A percentile compares a stretch with the other conserved stretches of the same genome.
Conservation (phyloP, 2,888 invertebrate genomes). For the Eudemis profundana region DNA sequence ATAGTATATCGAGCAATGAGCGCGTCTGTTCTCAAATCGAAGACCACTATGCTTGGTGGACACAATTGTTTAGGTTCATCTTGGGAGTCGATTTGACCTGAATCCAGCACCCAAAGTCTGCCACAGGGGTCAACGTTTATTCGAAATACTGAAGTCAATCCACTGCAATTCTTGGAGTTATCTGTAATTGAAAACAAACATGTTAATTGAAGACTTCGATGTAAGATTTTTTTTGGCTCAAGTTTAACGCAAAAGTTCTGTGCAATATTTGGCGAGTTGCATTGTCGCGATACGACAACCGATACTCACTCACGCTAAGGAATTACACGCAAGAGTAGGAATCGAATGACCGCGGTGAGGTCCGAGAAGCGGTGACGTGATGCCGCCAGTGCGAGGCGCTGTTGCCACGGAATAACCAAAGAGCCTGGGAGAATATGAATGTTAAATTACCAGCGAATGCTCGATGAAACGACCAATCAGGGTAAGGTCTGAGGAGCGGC, state of each 20-base stretch:
- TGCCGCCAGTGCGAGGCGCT: conserved; percentile 85
- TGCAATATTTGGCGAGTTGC: too few relatives aligned
- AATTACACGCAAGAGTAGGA: too few relatives aligned
- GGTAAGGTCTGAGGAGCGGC: conserved; percentile 90
- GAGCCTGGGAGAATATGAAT: too few relatives aligned
- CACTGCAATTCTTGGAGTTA: conserved; percentile 83
- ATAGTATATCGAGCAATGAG: conserved; percentile 87
- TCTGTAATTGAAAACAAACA: conserved; percentile 57
- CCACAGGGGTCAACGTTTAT: conserved; percentile 90
- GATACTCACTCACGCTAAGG: too few relatives aligned
- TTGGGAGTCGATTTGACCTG: conserved; percentile 90
- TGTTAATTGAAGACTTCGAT: too few relatives aligned
- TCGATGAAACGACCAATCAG: conserved; percentile 89
- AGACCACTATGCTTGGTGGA: conserved; percentile 90
- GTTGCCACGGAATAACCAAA: conserved; percentile 89
- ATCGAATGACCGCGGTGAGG: conserved; percentile 92
- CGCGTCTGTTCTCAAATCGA: conserved; percentile 88
- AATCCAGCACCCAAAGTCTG: conserved; percentile 92
- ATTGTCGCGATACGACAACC: too few relatives aligned
- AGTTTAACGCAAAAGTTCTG: too few relatives aligned
- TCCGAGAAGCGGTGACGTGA: conserved; percentile 85
- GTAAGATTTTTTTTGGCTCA: too few relatives aligned
- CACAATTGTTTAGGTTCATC: conserved; percentile 88
- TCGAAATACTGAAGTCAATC: conserved; percentile 91
- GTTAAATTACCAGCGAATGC: conserved; percentile 57